Conservation (phyloP, 2,888 invertebrate genomes). For the Epistrophe grossulariae region DNA sequence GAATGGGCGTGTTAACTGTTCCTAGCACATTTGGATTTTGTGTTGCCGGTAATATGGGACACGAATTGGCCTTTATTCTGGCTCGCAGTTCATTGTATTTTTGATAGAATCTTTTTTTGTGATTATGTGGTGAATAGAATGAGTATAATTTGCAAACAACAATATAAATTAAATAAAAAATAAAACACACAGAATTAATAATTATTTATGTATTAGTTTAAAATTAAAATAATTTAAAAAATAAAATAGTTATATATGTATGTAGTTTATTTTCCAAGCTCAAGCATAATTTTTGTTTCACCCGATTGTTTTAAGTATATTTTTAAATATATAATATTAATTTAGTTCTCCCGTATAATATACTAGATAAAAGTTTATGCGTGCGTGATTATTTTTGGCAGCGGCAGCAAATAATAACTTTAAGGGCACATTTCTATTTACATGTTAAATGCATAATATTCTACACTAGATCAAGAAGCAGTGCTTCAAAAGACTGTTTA, state of each 20-base stretch:
- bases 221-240: neutral
- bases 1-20: constrained; percentile 84
- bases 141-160: constrained; percentile 71
- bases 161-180: constrained; percentile 48
- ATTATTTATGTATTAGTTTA: constrained; percentile 15
- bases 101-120: constrained; percentile 91
- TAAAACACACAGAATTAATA: constrained; percentile 55
- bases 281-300: constrained; percentile 69
- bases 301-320: constrained; percentile 24
- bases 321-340: constrained; percentile 77
- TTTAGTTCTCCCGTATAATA: constrained; percentile 74
- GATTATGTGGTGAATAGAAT: constrained; percentile 66
- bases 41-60: constrained; percentile 89
- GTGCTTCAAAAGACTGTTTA: constrained; percentile 7
- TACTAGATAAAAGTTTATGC: constrained; percentile 61
- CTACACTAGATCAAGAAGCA: constrained; percentile 6
- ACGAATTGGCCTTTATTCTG: constrained; percentile 94
- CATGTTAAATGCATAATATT: neutral
- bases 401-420: constrained; percentile 57
- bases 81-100: constrained; percentile 94
- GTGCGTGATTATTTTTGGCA: constrained; percentile 77
- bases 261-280: constrained; percentile 51
- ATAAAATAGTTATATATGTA: neutral
- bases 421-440: constrained; percentile 66
- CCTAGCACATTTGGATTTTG: constrained; percentile 82